A percentile compares a stretch with the other conserved stretches of the same genome.
Evolutionary conservation across 2,113 vertebrate species (phyloP).

Genomic region (Catharus bicknelli): DNA sequence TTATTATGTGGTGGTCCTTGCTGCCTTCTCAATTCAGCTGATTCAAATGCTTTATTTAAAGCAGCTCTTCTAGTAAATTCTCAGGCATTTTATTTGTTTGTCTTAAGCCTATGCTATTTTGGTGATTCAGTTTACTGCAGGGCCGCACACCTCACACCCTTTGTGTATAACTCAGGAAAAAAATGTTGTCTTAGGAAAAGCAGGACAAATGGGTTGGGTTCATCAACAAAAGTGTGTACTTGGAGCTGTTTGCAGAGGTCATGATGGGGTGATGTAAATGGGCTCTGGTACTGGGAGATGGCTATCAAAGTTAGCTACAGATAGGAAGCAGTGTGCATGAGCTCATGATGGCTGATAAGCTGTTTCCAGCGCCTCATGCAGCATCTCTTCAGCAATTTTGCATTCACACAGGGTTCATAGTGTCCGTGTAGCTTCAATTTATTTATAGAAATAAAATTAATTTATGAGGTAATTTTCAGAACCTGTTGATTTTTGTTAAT

Average conservation of each 20-base stretch:
- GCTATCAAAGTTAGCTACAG: neutral
- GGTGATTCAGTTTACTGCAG: neutral
- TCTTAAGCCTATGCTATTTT: neutral
- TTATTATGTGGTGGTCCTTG: neutral
- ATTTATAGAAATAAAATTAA: neutral
- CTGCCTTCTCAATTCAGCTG: neutral
- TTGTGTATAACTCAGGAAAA: neutral
- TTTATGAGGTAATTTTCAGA: neutral
- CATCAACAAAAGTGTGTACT: neutral
- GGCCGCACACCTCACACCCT: neutral
- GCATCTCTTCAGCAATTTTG: neutral
- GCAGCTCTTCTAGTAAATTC: neutral
- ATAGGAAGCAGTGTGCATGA: neutral
- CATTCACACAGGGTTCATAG: neutral
- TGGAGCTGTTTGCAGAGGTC: neutral
- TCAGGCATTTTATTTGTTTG: neutral
- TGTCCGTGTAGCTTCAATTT: neutral
- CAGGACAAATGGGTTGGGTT: neutral
- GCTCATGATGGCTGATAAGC: neutral
- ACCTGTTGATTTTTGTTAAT: neutral
- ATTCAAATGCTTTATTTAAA: neutral
- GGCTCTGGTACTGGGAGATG: neutral
- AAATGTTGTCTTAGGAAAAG: neutral
- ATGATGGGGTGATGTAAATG: neutral
- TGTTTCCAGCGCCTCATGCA: neutral